Evolutionary conservation across 1,140 invertebrate genomes (phyloP).

Genomic region (Gryllus bimaculatus): DNA sequence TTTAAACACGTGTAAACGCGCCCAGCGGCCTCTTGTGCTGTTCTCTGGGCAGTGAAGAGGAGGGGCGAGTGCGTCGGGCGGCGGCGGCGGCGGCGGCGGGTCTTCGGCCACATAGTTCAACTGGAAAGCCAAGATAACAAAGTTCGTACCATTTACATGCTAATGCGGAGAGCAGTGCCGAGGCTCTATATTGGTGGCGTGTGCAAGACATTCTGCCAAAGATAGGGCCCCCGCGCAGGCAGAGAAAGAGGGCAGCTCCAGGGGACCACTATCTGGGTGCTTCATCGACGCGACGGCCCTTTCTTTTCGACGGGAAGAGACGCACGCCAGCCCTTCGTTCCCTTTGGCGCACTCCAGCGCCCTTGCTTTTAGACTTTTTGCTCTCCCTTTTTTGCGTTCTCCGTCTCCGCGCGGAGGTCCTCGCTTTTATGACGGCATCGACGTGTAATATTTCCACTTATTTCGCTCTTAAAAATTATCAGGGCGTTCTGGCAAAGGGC

Average conservation of each 20-base stretch:
- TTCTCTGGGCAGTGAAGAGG: background rate
- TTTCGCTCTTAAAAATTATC: background rate
- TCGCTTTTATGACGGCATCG: background rate
- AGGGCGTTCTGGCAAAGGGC: background rate
- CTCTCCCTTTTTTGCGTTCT: no score
- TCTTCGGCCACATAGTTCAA: background rate
- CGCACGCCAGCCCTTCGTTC: background rate
- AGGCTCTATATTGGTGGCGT: background rate
- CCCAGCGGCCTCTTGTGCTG: background rate
- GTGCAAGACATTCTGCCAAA: background rate
- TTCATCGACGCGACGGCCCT: background rate
- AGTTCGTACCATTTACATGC: conserved; percentile 4
- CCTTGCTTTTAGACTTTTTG: background rate
- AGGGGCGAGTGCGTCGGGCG: background rate
- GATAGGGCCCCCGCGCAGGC: background rate
- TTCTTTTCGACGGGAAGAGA: background rate
- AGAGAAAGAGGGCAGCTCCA: background rate
- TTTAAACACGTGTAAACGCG: background rate
- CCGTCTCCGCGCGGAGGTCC: no score
- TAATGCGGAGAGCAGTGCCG: background rate
- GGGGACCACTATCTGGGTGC: background rate
- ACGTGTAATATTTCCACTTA: background rate
- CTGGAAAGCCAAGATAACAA: conserved; percentile 4
- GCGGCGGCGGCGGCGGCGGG: no score
- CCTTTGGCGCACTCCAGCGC: background rate